Conservation (phyloP, 2,888 invertebrate species). For the Zootermopsis nevadensis region DNA sequence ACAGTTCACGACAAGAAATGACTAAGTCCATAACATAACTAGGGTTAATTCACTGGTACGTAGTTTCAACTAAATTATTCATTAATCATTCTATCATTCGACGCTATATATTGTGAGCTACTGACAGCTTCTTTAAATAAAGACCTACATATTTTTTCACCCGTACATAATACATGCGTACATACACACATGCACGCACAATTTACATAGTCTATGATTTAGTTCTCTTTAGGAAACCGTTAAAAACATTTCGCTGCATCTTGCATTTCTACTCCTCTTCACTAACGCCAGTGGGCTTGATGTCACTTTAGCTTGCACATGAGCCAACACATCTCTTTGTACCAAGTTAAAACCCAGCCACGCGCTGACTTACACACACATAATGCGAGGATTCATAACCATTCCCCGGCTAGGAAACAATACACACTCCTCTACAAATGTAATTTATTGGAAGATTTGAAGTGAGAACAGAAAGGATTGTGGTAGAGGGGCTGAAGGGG, state of each 20-base stretch:
- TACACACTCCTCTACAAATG: constrained; percentile 46
- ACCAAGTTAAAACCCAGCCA: constrained; percentile 33
- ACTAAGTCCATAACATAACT: constrained; percentile 8
- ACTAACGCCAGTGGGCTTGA: neutral
- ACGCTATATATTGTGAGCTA: too few species aligned
- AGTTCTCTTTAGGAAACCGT: too few species aligned
- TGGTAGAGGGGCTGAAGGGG: constrained; percentile 38
- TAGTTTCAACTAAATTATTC: neutral
- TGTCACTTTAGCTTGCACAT: constrained; percentile 8
- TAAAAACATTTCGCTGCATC: too few species aligned
- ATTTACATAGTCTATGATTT: too few species aligned
- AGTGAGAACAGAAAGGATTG: constrained; percentile 51
- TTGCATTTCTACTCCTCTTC: too few species aligned
- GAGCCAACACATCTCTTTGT: constrained; percentile 11
- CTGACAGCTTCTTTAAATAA: too few species aligned
- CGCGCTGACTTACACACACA: constrained; percentile 47
- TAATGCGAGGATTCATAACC: constrained; percentile 45
- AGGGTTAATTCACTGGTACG: neutral
- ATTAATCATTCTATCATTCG: neutral
- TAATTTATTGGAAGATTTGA: constrained; percentile 52
- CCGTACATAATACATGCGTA: too few species aligned
- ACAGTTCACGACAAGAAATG: neutral
- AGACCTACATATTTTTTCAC: too few species aligned
- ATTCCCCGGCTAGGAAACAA: constrained; percentile 44
- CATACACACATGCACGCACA: too few species aligned